Evolutionary conservation across 2,113 vertebrate genomes (phyloP).

Genomic region (Sinocyclocheilus rhinocerous): DNA sequence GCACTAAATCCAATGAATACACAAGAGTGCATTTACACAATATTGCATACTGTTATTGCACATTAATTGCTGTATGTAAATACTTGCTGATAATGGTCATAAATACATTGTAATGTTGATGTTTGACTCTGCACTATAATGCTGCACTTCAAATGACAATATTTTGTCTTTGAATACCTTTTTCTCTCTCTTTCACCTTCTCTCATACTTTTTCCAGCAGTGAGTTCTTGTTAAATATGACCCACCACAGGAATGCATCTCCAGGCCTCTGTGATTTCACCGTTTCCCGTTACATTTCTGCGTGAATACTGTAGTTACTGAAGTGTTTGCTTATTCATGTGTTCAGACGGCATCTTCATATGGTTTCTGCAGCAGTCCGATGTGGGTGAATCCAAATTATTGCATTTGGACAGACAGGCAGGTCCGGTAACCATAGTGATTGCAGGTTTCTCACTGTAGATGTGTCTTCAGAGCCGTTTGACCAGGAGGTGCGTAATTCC

Average conservation of each 20-base stretch:
- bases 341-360: slow-evolving; percentile 72
- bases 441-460: slow-evolving; percentile 51
- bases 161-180: slow-evolving; percentile 6
- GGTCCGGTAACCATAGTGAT: slow-evolving; percentile 63
- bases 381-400: slow-evolving; percentile 72
- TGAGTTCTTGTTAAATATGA: slow-evolving; percentile 39
- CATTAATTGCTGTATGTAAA: slow-evolving; percentile 5
- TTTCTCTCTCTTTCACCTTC: slow-evolving; percentile 17
- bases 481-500: slow-evolving; percentile 67
- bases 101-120: slow-evolving; percentile 41
- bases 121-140: slow-evolving; percentile 23
- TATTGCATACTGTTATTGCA: slow-evolving; percentile 13
- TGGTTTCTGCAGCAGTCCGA: slow-evolving; percentile 61
- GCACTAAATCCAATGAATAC: not conserved
- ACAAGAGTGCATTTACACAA: slow-evolving; percentile 5
- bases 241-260: slow-evolving; percentile 42
- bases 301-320: slow-evolving; percentile 48
- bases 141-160: slow-evolving; percentile 32
- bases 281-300: slow-evolving; percentile 63
- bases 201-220: slow-evolving; percentile 24
- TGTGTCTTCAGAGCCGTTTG: slow-evolving; percentile 27
- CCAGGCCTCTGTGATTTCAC: slow-evolving; percentile 44
- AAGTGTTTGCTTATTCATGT: slow-evolving; percentile 59
- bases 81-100: slow-evolving; percentile 26
- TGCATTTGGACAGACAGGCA: slow-evolving; percentile 60